Conservation (phyloP, 37 sponge, comb jelly and placozoan species). For the Aphrocallistes beatrix region DNA sequence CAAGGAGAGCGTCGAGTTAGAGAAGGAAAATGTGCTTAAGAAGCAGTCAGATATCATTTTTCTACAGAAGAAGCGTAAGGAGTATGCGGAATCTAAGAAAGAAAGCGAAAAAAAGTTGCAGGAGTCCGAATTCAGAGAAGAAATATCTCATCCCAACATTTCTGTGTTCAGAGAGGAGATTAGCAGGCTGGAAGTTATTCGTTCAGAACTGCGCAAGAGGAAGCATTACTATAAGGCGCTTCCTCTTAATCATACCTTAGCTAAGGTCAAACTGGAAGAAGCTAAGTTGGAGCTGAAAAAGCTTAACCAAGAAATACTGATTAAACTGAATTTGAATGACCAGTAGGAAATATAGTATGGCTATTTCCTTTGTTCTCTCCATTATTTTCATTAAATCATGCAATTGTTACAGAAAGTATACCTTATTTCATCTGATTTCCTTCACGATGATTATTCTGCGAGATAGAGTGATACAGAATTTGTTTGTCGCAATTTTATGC, state of each 20-base stretch:
- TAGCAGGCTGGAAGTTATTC: not conserved
- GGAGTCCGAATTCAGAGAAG: conserved; percentile 4
- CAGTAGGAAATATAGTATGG: not conserved
- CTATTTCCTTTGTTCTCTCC: not conserved
- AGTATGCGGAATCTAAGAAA: conserved; percentile 31
- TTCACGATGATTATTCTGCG: too few relatives aligned
- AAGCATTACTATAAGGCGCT: not conserved
- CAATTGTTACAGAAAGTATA: not conserved
- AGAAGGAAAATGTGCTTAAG: not conserved
- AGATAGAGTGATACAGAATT: too few relatives aligned
- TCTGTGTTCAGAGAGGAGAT: not conserved
- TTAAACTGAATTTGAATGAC: not conserved
- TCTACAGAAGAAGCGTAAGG: conserved; percentile 28
- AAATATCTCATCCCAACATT: not conserved
- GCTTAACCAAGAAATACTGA: not conserved
- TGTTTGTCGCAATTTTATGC: too few relatives aligned
- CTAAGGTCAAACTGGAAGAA: conserved; percentile 32
- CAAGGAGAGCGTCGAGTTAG: not conserved
- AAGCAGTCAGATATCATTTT: conserved; percentile 1
- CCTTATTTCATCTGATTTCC: not conserved
- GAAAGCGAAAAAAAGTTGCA: conserved; percentile 27
- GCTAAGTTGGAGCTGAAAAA: conserved; percentile 26
- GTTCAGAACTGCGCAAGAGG: not conserved
- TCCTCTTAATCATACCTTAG: not conserved
- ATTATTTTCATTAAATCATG: not conserved